phyloP scores from a whole-genome alignment of 2,797 vertebrate species.

The Knipowitschia caucasica region DNA sequence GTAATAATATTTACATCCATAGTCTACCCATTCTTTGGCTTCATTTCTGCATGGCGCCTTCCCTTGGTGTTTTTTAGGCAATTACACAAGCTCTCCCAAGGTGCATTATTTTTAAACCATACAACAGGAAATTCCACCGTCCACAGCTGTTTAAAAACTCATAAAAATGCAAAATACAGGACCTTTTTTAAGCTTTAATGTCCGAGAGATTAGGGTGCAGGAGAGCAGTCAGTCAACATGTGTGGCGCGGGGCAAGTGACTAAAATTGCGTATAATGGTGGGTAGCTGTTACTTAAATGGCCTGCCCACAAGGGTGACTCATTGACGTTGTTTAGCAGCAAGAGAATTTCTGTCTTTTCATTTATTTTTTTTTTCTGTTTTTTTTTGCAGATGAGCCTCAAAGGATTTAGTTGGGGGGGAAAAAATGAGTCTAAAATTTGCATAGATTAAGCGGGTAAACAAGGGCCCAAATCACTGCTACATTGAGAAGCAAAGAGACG shows the following conservation, averaged over 20 bases:
- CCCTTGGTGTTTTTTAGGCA: too few species aligned
- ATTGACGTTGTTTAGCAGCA: constrained; percentile 39
- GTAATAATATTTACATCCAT: too few species aligned
- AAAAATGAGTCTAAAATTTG: constrained; percentile 2
- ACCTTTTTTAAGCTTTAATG: background rate
- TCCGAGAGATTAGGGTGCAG: background rate
- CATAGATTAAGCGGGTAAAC: constrained; percentile 6
- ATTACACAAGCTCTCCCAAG: too few species aligned
- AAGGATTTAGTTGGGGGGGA: constrained; percentile 6
- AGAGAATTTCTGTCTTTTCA: constrained; percentile 5
- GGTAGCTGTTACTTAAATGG: constrained; percentile 26
- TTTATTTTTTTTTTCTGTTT: background rate
- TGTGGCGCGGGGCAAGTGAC: constrained; percentile 23
- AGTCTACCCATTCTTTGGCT: too few species aligned
- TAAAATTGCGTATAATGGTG: constrained; percentile 34
- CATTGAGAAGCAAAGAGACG: constrained; percentile 23
- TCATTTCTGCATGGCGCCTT: too few species aligned
- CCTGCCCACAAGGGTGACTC: constrained; percentile 33
- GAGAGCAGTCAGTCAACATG: constrained; percentile 13
- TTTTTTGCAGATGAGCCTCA: background rate
- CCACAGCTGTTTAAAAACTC: background rate
- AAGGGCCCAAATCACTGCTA: constrained; percentile 12
- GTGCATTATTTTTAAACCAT: background rate
- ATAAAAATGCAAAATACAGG: background rate
- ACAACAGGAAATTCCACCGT: background rate